Conservation (phyloP, 2,797 vertebrate species). For the Synanceia verrucosa region DNA sequence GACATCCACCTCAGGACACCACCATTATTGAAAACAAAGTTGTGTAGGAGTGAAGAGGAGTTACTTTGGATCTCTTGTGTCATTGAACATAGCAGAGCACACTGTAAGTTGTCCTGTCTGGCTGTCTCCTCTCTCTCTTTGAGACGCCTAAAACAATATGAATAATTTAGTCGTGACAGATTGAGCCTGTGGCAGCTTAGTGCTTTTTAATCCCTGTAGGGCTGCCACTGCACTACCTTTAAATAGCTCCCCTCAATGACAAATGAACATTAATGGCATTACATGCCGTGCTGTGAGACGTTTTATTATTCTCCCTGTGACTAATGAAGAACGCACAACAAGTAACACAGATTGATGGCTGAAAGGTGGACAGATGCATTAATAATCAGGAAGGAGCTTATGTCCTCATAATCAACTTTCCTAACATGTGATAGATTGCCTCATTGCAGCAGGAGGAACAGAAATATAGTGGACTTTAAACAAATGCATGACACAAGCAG, state of each 20-base stretch:
- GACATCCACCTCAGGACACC: background rate
- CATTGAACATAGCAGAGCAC: background rate
- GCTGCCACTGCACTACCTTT: slow-evolving; percentile 13
- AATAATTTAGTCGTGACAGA: slow-evolving; percentile 73
- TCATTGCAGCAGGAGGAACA: slow-evolving; percentile 6
- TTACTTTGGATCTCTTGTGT: background rate
- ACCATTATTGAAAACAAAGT: background rate
- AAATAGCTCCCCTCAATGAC: slow-evolving; percentile 55
- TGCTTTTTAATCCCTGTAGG: slow-evolving; percentile 32
- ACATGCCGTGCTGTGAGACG: slow-evolving; percentile 21
- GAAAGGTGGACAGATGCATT: slow-evolving; percentile 47
- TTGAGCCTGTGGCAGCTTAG: slow-evolving; percentile 56
- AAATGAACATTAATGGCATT: slow-evolving; percentile 72
- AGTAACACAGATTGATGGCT: slow-evolving; percentile 68
- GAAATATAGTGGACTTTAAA: slow-evolving; percentile 14
- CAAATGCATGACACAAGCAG: slow-evolving; percentile 3
- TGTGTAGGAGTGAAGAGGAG: background rate
- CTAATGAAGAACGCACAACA: slow-evolving; percentile 66
- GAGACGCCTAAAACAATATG: slow-evolving; percentile 62
- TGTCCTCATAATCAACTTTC: slow-evolving; percentile 48
- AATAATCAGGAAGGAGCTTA: slow-evolving; percentile 33
- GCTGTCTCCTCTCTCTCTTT: slow-evolving; percentile 11
- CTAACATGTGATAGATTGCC: slow-evolving; percentile 4
- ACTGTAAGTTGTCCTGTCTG: background rate
- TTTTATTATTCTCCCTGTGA: slow-evolving; percentile 59